A percentile compares a stretch with the other conserved stretches of the same genome.
phyloP scores from a whole-genome alignment of 2,113 vertebrate species.

The Brachyhypopomus occidentalis region DNA sequence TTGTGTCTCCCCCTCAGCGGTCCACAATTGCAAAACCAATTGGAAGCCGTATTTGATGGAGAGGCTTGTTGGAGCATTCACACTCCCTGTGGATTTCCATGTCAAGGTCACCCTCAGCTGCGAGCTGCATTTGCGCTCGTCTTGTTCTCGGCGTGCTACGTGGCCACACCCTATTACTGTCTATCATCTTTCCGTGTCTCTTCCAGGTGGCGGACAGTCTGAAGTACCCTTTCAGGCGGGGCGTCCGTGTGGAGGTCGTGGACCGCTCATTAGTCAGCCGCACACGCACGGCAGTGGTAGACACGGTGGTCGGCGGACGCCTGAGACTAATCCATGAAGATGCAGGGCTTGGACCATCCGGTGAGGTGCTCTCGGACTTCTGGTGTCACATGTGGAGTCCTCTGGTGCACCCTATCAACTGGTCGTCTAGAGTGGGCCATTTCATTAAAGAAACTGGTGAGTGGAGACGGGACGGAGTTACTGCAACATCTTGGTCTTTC shows the following conservation, averaged over 20 bases:
- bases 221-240: conserved; percentile 82
- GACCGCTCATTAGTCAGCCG: conserved; percentile 85
- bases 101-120: conserved; percentile 78
- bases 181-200: background rate
- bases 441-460: conserved; percentile 79
- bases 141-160: background rate
- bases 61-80: conserved; percentile 85
- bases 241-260: conserved; percentile 91
- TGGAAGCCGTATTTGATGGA: conserved; percentile 94
- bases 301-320: conserved; percentile 85
- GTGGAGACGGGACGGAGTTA: background rate
- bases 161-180: background rate
- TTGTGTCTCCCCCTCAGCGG: conserved; percentile 54
- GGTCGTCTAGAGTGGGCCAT: conserved; percentile 90
- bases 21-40: conserved; percentile 72
- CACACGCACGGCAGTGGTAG: conserved; percentile 84
- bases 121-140: conserved; percentile 1
- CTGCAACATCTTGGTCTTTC: background rate
- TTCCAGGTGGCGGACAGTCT: conserved; percentile 86
- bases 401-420: conserved; percentile 88
- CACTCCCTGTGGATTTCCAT: conserved; percentile 92
- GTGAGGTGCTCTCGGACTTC: conserved; percentile 74
- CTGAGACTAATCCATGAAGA: conserved; percentile 87
- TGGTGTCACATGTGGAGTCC: conserved; percentile 97
- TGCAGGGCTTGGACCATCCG: conserved; percentile 70